Evolutionary conservation across 2,113 vertebrate species (phyloP), one percentile per base, ranked within the genome.

Genomic region (Plestiodon gilberti): DNA sequence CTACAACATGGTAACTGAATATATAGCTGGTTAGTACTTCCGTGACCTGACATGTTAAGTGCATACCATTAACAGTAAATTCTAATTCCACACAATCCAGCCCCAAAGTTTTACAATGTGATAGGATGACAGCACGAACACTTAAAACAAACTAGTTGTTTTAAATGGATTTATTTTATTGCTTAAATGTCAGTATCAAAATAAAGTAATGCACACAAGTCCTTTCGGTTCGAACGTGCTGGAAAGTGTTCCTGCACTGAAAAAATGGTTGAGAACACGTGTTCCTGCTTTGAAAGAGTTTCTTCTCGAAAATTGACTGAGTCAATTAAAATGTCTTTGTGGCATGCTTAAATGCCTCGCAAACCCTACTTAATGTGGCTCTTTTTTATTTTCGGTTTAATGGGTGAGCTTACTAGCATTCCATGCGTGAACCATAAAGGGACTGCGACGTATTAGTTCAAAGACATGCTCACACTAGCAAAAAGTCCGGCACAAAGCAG

Each of bases 101-200:
- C 13, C n/a, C n/a, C 40, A 23, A 96, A 96, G 95, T 96, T 96
- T 96, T 95, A 96, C 95, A 97, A 96, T 97, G 96, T 96, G 95
- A 92, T 96, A 94, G 95, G 96, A 96, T 97, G 96, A 97, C 95
- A 96, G 95, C 94, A 94, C 86, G 94, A 96, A 96, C 96, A 96
- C 94, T 96, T 96, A 96, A 96, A 96, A 94, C 93, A 95, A 96
- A 95, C 95, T 97, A 96, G 96, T 96, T 96, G 96, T 96, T 96
- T 97, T 96, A 96, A 97, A 95, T 96, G 95, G 95, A 95, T 96
- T 96, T 97, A 96, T 96, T 97, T 97, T 96, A 97, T 96, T 97
- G 96, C 96, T 97, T 96, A 96, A 96, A 96, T 96, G 95, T 96
- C 96, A 96, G 96, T 96, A 97, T 96, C 95, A 96, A 96, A 97